These are phyloP conservation scores for Orbicella faveolata DNA, from an alignment of 64 coral and sea anemone species.

Conservation along the genomic window DNA sequence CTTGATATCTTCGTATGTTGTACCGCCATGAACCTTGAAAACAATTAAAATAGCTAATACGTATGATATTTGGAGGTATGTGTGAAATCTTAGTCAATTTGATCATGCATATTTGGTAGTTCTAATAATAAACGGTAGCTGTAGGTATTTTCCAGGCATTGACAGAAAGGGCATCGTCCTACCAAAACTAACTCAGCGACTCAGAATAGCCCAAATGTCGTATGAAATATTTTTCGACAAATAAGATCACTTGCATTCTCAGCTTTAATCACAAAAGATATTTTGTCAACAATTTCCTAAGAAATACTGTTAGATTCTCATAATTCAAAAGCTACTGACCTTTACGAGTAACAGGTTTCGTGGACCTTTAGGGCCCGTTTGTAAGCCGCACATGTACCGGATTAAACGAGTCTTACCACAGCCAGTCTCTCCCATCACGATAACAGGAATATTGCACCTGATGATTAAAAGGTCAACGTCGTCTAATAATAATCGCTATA, in stretches of 20 bases:
- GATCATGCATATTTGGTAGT: too few species aligned
- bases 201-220: too few species aligned
- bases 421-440: constrained; percentile 69
- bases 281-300: too few species aligned
- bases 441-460: constrained; percentile 59
- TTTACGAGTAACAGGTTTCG: constrained; percentile 60
- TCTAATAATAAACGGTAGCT: too few species aligned
- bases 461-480: not conserved
- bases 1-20: constrained; percentile 58
- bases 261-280: too few species aligned
- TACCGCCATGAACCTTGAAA: constrained; percentile 72
- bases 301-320: too few species aligned
- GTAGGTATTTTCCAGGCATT: too few species aligned
- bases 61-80: not conserved
- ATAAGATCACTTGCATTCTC: too few species aligned
- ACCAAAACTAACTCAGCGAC: not conserved
- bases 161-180: not conserved
- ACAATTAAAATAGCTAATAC: not conserved
- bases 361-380: constrained; percentile 28
- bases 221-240: too few species aligned
- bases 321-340: not conserved
- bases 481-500: not conserved
- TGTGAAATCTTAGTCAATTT: not conserved
- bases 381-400: constrained; percentile 62
- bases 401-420: constrained; percentile 61